Evolutionary conservation across 1,140 invertebrate species (phyloP).

Genomic region (Rhynchophorus ferrugineus): DNA sequence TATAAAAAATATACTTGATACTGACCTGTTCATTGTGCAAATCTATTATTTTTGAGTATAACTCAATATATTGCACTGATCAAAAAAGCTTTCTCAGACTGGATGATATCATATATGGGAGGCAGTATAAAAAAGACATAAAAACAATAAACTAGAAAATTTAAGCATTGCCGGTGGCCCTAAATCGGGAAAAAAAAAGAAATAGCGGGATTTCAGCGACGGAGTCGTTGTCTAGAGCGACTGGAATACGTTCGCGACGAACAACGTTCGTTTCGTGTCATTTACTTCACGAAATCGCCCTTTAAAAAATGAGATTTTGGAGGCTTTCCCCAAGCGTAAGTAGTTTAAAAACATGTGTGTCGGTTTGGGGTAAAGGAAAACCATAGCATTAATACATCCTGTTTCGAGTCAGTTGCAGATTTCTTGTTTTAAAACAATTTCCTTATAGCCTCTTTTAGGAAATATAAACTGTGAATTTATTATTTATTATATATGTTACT

Average conservation of each 20-base stretch:
- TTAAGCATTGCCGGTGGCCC: too few species aligned
- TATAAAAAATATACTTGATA: too few species aligned
- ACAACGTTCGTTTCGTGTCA: conserved; percentile 38
- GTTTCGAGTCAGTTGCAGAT: too few species aligned
- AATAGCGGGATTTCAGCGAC: not conserved
- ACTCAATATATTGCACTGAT: too few species aligned
- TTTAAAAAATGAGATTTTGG: conserved; percentile 34
- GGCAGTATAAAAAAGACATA: not conserved
- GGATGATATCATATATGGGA: not conserved
- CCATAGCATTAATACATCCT: conserved; percentile 25
- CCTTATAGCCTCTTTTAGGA: too few species aligned
- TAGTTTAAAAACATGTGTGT: conserved; percentile 31
- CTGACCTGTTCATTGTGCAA: too few species aligned
- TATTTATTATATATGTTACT: too few species aligned
- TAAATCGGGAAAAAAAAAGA: not conserved
- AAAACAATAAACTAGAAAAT: not conserved
- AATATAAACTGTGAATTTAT: too few species aligned
- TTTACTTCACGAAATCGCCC: conserved; percentile 38
- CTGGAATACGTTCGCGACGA: conserved; percentile 37
- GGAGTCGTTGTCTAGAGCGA: not conserved
- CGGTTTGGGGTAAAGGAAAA: conserved; percentile 20
- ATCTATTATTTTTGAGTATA: too few species aligned
- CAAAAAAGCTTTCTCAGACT: not conserved
- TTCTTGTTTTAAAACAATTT: too few species aligned
- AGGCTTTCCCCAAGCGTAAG: conserved; percentile 21